These are phyloP conservation scores for Polylopha cassiicola DNA, from an alignment of 2,888 invertebrate species.

Conservation along the genomic window DNA sequence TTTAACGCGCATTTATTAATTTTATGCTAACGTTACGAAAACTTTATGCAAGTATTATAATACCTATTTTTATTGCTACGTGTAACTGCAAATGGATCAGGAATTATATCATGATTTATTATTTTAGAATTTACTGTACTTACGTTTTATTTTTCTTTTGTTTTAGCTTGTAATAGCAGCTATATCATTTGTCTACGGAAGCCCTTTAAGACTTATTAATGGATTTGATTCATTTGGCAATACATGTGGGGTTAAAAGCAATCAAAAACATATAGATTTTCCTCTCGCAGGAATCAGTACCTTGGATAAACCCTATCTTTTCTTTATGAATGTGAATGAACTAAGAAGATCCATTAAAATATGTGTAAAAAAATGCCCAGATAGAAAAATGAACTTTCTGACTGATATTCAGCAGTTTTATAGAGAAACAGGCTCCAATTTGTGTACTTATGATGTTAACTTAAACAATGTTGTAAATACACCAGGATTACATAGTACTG, in stretches of 20 bases:
- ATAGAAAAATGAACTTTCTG: conserved; percentile 77
- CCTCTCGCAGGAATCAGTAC: conserved; percentile 89
- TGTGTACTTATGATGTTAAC: conserved; percentile 86
- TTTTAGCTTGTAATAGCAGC: conserved; percentile 87
- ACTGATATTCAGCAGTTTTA: conserved; percentile 85
- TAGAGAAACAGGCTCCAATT: conserved; percentile 81
- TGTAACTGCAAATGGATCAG: too few relatives aligned
- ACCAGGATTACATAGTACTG: conserved; percentile 60
- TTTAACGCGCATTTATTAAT: too few relatives aligned
- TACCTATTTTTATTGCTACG: too few relatives aligned
- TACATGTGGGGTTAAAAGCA: conserved; percentile 90
- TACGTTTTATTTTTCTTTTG: conserved; percentile 20
- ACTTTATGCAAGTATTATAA: too few relatives aligned
- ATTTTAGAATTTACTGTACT: background rate
- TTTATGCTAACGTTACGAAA: too few relatives aligned
- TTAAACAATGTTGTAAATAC: conserved; percentile 69
- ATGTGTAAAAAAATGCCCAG: conserved; percentile 93
- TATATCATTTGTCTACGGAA: conserved; percentile 92
- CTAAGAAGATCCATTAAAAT: conserved; percentile 88
- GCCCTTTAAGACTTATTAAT: conserved; percentile 89
- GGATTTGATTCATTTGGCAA: conserved; percentile 97
- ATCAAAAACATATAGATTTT: conserved; percentile 84
- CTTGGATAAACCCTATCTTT: conserved; percentile 85
- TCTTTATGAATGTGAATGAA: conserved; percentile 89
- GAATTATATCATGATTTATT: background rate